Evolutionary conservation across 2,888 invertebrate genomes (phyloP).

Genomic region (Bellardia bayeri): DNA sequence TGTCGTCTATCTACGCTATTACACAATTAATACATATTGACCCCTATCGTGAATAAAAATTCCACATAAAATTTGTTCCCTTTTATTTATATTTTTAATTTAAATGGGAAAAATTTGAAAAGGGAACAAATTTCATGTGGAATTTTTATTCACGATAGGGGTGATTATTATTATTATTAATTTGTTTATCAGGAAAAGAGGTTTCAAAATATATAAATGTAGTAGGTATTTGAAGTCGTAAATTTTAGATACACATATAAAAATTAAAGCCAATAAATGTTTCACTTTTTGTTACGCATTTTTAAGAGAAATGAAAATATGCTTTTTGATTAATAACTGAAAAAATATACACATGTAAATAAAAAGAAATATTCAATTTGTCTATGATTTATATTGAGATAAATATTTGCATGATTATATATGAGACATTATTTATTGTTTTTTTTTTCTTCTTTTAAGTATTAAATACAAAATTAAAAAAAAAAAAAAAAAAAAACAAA

Average conservation of each 20-base stretch:
- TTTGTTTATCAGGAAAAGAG: too few species aligned
- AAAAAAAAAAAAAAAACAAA: constrained; percentile 63
- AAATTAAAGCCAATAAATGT: neutral
- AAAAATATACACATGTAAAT: constrained; percentile 1
- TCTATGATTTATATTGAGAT: constrained; percentile 61
- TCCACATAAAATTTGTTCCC: too few species aligned
- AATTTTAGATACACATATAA: neutral
- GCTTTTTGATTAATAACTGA: constrained; percentile 1
- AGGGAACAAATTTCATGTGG: too few species aligned
- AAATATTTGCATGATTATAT: constrained; percentile 54
- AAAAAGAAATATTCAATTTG: neutral
- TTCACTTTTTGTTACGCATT: constrained; percentile 48
- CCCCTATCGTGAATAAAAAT: too few species aligned
- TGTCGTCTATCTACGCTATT: too few species aligned
- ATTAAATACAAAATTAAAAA: constrained; percentile 56
- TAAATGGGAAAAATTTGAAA: too few species aligned
- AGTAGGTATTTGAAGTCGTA: neutral
- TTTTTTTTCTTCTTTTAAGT: constrained; percentile 28
- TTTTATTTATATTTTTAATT: too few species aligned
- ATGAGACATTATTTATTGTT: constrained; percentile 36
- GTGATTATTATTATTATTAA: too few species aligned
- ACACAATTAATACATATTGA: too few species aligned
- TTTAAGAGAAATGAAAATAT: constrained; percentile 8
- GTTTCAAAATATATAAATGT: too few species aligned
- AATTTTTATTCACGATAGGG: too few species aligned